Base-by-base conservation (phyloP, 1,140 invertebrate species). In the Monomorium pharaonis region DNA sequence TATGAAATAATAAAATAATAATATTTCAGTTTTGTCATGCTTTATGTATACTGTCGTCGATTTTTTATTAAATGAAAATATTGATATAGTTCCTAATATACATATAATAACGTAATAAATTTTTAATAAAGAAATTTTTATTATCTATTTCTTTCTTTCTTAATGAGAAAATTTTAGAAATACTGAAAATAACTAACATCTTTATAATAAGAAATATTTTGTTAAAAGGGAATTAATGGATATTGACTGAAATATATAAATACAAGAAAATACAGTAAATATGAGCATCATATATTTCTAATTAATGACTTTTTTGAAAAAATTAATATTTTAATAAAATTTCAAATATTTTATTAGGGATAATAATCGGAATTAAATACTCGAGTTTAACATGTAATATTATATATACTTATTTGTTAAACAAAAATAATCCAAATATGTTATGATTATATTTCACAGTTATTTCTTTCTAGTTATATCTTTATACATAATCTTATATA, bases 341-440 rank as follows among this genome's bases (percentile, higher is more conserved):
- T 74, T 74, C 9, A 24, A 37, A 33, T 37, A 37, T 37, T 3
- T 56, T 2, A 33, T 74, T 16, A 56, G 7, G n/a, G n/a, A 1
- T 16, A 7, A 75, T 18, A 3, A 58, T 33, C 4, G 21, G 42
- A 77, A 77, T 63, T 33, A 77, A 65, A 77, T 77, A 33, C n/a
- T 77, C 18, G 7, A 78, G 49, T 33, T 65, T 12, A 77, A 16
- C 21, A 0, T n/a, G 1, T 27, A 51, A 67, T n/a, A 24, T 51
- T 75, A 42, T 42, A 3, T n/a, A 62, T 54, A 54, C 56, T 54
- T 54, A 0, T 72, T 54, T 33, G 12, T 14, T 33, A 54, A 2
- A 49, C 16, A 30, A 18, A 30, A 18, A 6, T 30, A 42, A 16
- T 44, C 10, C 18, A 77, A 24, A 77, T 30, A 18, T 16, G 12